These are phyloP conservation scores for Gavialis gangeticus DNA, from an alignment of 2,113 vertebrate genomes.

Conservation along the genomic window DNA sequence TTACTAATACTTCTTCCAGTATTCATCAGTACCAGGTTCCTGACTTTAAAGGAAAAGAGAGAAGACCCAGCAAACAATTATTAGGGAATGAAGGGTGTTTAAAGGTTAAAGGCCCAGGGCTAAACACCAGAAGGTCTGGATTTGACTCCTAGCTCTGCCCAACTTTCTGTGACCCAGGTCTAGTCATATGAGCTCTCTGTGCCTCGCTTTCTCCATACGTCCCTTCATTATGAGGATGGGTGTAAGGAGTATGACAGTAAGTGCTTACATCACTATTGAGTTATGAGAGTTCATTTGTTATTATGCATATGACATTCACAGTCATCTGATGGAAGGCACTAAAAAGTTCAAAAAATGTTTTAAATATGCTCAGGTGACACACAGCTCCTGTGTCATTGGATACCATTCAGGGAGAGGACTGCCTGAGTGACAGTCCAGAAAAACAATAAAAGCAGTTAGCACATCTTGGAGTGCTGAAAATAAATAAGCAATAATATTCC, in stretches of 20 bases:
- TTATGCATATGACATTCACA: neutral
- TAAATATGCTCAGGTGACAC: neutral
- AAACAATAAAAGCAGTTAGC: neutral
- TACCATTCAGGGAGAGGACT: neutral
- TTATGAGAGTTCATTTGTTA: neutral
- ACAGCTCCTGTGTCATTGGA: neutral
- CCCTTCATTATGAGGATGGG: neutral
- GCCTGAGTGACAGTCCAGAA: neutral
- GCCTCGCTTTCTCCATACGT: neutral
- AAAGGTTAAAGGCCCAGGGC: neutral
- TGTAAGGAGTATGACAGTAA: neutral
- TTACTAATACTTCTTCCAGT: neutral
- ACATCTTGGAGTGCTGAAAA: neutral
- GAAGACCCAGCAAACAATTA: neutral
- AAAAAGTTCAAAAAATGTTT: neutral
- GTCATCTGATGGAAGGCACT: neutral
- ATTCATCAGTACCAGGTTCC: neutral
- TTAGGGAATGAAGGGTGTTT: neutral
- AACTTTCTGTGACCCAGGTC: neutral
- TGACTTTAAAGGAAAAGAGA: neutral
- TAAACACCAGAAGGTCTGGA: neutral
- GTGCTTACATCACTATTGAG: neutral
- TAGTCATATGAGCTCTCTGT: neutral
- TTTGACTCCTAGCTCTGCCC: constrained; percentile 8
- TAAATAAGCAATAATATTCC: neutral